These are phyloP conservation scores for Chitala chitala DNA, from an alignment of 2,113 vertebrate species.

Conservation along the genomic window DNA sequence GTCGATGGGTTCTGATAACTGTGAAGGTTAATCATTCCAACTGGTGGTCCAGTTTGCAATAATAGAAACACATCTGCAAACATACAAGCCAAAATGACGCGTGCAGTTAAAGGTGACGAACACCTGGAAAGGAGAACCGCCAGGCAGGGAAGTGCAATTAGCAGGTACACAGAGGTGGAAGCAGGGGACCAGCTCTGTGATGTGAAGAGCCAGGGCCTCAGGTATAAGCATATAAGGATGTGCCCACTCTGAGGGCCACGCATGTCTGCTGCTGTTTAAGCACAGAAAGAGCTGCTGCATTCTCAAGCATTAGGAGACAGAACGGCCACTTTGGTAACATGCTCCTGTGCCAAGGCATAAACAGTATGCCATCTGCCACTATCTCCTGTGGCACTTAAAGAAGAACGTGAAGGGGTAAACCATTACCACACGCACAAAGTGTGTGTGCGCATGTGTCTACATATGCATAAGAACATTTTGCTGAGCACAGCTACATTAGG, in stretches of 20 bases:
- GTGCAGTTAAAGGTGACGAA: slow-evolving; percentile 8
- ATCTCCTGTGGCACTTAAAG: slow-evolving; percentile 14
- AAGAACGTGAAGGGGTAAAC: not conserved
- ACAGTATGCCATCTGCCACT: slow-evolving; percentile 54
- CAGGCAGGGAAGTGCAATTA: not conserved
- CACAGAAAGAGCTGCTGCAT: slow-evolving; percentile 34
- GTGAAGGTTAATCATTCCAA: not conserved
- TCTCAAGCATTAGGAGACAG: slow-evolving; percentile 34
- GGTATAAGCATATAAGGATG: slow-evolving; percentile 22
- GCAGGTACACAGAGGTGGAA: no score
- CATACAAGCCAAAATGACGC: not conserved
- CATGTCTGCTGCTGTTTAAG: slow-evolving; percentile 35
- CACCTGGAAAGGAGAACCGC: not conserved
- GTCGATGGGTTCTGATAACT: not conserved
- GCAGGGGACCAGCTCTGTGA: no score
- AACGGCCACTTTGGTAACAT: slow-evolving; percentile 38
- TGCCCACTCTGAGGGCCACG: slow-evolving; percentile 38
- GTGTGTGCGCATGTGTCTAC: not conserved
- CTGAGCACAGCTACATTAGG: not conserved
- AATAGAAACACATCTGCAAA: not conserved
- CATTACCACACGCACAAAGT: not conserved
- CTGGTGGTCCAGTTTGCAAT: not conserved
- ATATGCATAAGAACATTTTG: not conserved
- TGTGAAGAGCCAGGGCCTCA: slow-evolving; percentile 3
- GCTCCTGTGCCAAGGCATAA: slow-evolving; percentile 50